Base-by-base conservation (phyloP, 2,797 vertebrate genomes). In the Syngnathus acus region DNA sequence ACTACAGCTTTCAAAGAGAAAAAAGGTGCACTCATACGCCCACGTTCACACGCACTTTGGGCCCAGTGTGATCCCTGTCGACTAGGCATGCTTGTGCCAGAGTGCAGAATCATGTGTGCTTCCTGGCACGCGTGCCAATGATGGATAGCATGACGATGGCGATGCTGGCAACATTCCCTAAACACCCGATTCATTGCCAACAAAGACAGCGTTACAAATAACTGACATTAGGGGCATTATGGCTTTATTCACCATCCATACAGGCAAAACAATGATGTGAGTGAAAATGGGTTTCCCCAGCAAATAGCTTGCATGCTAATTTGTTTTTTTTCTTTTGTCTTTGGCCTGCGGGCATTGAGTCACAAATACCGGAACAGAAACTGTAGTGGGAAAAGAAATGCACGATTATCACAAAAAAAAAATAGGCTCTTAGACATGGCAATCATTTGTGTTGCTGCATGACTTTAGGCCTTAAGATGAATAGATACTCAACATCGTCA, bases 211-310 rank as follows among this genome's bases (percentile, higher is more conserved):
- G 64, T 85, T 82, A 88, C 84, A 83, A 87, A 89, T 82, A 81
- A 79, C 80, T 81, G 82, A 82, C 79, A 89, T 89, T 84, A 88
- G 75, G 75, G 84, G 82, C 86, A 88, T 89, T 82, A 86, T 78
- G 77, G 78, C 78, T 86, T 78, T 79, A 83, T 82, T 71, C 23
- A 4, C 48, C 67, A 62, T 80, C 73, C 70, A 71, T 78, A 81
- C 47, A 39, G 65, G 63, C 19, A 13, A 70, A 70, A 89, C 81
- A 87, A 86, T 82, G 50, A 69, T 23, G 68, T 5, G 65, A 76
- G 68, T 38, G 75, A 78, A 77, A 79, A 10, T 71, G n/a, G 1
- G 75, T 72, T 83, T 85, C 80, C 51, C 68, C 78, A 68, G 76
- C 79, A 81, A 86, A 84, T 84, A 82, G 71, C 75, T 48, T 57